Evolutionary conservation across 2,113 vertebrate genomes (phyloP).

Genomic region (Prunella himalayana): DNA sequence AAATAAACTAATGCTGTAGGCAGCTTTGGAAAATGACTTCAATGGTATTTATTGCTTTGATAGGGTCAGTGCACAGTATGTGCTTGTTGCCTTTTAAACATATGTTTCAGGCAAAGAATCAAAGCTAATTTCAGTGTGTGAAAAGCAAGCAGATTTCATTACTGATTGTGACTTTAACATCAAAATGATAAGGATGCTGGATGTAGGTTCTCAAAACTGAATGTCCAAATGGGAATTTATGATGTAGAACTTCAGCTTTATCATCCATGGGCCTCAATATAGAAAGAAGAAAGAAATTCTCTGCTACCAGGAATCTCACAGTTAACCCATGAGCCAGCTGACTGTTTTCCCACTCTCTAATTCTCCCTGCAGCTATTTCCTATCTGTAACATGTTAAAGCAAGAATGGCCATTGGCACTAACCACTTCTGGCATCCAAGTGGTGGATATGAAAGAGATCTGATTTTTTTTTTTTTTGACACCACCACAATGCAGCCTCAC

Average conservation of each 20-base stretch:
- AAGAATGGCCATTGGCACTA: slow-evolving; percentile 58
- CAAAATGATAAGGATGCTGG: slow-evolving; percentile 71
- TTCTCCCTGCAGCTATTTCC: slow-evolving; percentile 67
- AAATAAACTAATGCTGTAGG: slow-evolving; percentile 56
- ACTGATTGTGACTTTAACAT: slow-evolving; percentile 76
- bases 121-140: slow-evolving; percentile 78
- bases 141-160: slow-evolving; percentile 80
- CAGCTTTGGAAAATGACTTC: slow-evolving; percentile 55
- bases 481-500: not conserved
- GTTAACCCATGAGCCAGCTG: slow-evolving; percentile 59
- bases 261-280: slow-evolving; percentile 61
- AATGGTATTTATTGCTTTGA: slow-evolving; percentile 61
- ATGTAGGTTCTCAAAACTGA: slow-evolving; percentile 73
- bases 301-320: slow-evolving; percentile 46
- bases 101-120: slow-evolving; percentile 74
- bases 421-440: slow-evolving; percentile 57
- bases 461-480: not conserved
- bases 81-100: slow-evolving; percentile 71
- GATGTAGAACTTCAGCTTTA: slow-evolving; percentile 76
- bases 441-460: slow-evolving; percentile 50
- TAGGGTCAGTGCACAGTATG: slow-evolving; percentile 62
- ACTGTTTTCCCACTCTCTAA: slow-evolving; percentile 14
- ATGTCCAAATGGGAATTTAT: slow-evolving; percentile 74
- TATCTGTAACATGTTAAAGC: slow-evolving; percentile 62
- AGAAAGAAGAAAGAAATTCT: slow-evolving; percentile 42